Evolutionary conservation across 2,113 vertebrate genomes (phyloP).

Genomic region (Prinia subflava): DNA sequence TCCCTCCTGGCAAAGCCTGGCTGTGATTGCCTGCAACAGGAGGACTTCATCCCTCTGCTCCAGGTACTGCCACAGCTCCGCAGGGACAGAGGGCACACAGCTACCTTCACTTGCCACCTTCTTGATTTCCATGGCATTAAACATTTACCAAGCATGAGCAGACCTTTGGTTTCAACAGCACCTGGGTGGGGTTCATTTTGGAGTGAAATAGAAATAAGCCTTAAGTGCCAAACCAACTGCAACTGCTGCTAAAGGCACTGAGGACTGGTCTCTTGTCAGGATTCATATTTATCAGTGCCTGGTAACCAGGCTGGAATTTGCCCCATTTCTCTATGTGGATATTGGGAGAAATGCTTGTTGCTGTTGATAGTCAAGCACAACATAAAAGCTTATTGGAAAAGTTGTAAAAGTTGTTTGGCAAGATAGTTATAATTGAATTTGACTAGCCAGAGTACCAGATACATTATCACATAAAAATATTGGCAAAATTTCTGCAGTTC

Average conservation of each 20-base stretch:
- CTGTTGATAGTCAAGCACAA: background rate
- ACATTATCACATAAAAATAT: background rate
- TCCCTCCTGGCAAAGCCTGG: constrained; percentile 87
- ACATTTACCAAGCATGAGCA: background rate
- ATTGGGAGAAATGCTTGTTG: background rate
- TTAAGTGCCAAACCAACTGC: background rate
- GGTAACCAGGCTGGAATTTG: background rate
- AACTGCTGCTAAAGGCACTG: background rate
- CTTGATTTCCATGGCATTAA: background rate
- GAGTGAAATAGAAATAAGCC: background rate
- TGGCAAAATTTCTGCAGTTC: background rate
- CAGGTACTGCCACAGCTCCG: constrained; percentile 77
- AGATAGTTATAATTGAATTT: background rate
- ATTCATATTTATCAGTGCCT: background rate
- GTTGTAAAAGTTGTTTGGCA: background rate
- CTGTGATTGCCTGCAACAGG: constrained; percentile 88
- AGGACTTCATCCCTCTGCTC: constrained; percentile 94
- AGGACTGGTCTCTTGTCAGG: background rate
- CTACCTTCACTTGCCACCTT: background rate
- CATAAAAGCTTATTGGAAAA: background rate
- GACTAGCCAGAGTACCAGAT: background rate
- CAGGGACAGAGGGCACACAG: background rate
- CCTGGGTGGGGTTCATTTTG: background rate
- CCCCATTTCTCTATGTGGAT: background rate
- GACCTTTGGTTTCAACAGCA: background rate